Evolutionary conservation across 2,888 invertebrate species (phyloP).

Genomic region (Diadegma fenestrale): DNA sequence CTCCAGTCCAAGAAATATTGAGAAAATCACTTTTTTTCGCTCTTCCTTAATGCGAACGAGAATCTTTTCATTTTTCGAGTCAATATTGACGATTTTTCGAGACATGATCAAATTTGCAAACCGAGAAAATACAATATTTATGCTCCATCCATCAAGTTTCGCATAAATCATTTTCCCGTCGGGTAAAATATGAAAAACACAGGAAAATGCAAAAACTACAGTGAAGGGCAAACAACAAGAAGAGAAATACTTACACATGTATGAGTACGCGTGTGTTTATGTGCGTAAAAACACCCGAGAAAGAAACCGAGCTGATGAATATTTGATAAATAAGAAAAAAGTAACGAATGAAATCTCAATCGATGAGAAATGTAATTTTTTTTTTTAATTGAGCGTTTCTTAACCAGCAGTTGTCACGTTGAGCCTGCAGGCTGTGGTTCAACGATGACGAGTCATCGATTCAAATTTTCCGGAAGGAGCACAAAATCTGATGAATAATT

Average conservation of each 20-base stretch:
- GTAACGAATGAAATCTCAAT: neutral
- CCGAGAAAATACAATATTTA: neutral
- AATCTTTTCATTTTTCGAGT: neutral
- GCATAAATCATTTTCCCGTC: neutral
- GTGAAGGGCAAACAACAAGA: neutral
- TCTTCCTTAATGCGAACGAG: neutral
- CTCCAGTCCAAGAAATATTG: constrained; percentile 11
- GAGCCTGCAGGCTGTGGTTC: neutral
- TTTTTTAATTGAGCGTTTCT: neutral
- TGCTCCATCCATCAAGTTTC: constrained; percentile 3
- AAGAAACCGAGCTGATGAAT: constrained; percentile 1
- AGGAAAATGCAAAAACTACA: neutral
- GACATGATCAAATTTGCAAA: neutral
- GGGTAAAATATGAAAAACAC: neutral
- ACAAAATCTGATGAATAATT: neutral
- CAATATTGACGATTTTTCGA: neutral
- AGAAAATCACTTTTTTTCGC: constrained; percentile 2
- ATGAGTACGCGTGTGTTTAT: constrained; percentile 21
- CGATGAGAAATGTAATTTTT: neutral
- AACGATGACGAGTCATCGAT: neutral
- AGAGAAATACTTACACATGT: neutral
- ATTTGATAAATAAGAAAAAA: neutral
- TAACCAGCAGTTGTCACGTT: neutral
- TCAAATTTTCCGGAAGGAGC: neutral
- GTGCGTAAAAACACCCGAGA: neutral